These are phyloP conservation scores for Amphilophus citrinellus DNA, from an alignment of 2,113 vertebrate genomes.

Conservation along the genomic window DNA sequence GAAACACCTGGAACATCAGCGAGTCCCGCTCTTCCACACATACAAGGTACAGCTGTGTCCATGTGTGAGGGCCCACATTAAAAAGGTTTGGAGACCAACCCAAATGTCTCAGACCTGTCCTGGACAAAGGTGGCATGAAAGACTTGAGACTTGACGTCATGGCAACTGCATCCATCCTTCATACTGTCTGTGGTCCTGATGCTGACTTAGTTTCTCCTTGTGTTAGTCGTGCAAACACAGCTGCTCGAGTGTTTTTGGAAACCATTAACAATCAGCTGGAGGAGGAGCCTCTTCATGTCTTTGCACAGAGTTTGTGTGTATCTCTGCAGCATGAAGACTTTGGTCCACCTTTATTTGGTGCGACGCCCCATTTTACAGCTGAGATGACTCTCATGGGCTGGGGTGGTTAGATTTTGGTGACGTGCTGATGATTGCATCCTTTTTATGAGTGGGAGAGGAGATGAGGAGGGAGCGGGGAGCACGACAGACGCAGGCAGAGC, in stretches of 20 bases:
- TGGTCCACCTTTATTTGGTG: not conserved
- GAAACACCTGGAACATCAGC: conserved; percentile 55
- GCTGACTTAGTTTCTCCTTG: not conserved
- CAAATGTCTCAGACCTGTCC: not conserved
- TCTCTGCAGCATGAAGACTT: not conserved
- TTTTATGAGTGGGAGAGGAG: not conserved
- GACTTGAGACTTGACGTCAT: not conserved
- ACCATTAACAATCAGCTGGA: not conserved
- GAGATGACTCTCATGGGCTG: not conserved
- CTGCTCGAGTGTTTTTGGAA: not conserved
- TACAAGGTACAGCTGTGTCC: conserved; percentile 25
- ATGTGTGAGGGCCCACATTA: not conserved
- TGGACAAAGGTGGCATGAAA: not conserved
- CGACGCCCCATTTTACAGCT: not conserved
- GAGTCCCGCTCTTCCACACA: conserved; percentile 51
- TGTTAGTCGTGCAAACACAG: too few species aligned
- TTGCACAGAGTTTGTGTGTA: not conserved
- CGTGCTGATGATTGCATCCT: not conserved
- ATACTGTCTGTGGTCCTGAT: not conserved
- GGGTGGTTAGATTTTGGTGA: not conserved
- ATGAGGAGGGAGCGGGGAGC: not conserved
- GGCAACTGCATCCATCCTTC: too few species aligned
- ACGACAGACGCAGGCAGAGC: not conserved
- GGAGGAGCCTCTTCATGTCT: not conserved
- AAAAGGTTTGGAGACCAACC: not conserved